Base-by-base conservation (phyloP, 2,888 invertebrate genomes). In the Colletes collaris region DNA sequence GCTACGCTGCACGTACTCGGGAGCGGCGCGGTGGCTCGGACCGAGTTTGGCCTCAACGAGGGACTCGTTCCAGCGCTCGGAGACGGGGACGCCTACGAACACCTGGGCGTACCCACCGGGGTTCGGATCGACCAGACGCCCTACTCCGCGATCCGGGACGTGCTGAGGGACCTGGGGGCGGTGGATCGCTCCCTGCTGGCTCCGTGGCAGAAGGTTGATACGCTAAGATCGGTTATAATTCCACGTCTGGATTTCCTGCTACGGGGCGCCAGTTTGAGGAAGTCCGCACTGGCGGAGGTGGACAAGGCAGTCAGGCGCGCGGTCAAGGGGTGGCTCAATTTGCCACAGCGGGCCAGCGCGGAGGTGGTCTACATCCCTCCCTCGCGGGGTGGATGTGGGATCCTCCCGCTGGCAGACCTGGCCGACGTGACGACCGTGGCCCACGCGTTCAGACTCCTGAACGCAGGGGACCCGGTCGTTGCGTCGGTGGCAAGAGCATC, bases 401-500 rank as follows among this genome's bases (percentile, higher is more conserved):
- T 90, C 0, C 76, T 89, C 1, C 90, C 90, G n/a, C 83, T 91
- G 2, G 85, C 84, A 0, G 89, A 91, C 73, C 72, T 88, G 35
- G 83, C 80, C 0, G 91, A 92, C 27, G 73, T 87, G 6, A 60
- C 80, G 27, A 83, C 87, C n/a, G 83, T 90, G 6, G 84, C 84
- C 0, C 90, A 92, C 40, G 89, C 87, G 0, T 91, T 86, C 82
- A 79, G 85, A 40, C 84, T 92, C 74, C 78, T 92, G 62, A 87
- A 87, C 5, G 82, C 86, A 7, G 60, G 40, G 13, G 89, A 91
- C 66, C 6, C 59, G 13, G 40, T 69, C 2, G 88, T 89, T 11
- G 52, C 4, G 3, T 13, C 10, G 35, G 0, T 55, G 55, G 19
- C 55, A 4, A 1, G 6, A 1, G 3, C 0, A 19, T 19, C 6